Percentiles rank a stretch among this genome's conserved stretches.
Evolutionary conservation across 2,888 invertebrate species (phyloP).

Genomic region (Galerucella pusilla): DNA sequence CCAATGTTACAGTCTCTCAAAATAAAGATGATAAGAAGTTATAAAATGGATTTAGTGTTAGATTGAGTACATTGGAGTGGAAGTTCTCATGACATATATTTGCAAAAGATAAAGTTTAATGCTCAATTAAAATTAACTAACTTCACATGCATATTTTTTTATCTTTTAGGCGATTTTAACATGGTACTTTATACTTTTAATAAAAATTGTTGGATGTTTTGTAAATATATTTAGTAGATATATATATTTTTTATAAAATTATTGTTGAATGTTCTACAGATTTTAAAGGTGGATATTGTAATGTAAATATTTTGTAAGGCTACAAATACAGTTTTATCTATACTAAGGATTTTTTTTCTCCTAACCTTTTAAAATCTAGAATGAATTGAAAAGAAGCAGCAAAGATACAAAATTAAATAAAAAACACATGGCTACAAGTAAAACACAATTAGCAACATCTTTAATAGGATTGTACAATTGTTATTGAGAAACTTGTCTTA

Average conservation of each 20-base stretch:
- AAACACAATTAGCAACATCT: no score
- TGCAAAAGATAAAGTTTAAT: conserved; percentile 17
- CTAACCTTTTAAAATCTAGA: background rate
- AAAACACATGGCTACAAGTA: no score
- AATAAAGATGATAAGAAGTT: conserved; percentile 53
- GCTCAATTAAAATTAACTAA: conserved; percentile 30
- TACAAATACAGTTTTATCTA: conserved; percentile 29
- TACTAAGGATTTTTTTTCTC: background rate
- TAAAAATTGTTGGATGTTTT: conserved; percentile 43
- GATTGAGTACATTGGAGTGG: background rate
- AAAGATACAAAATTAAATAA: no score
- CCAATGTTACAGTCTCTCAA: conserved; percentile 59
- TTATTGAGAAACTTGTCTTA: no score
- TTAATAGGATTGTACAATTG: no score
- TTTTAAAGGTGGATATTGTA: conserved; percentile 46
- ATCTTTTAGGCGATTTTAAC: conserved; percentile 11
- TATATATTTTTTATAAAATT: conserved; percentile 45
- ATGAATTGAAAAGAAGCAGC: background rate
- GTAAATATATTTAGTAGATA: conserved; percentile 45
- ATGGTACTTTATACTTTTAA: conserved; percentile 25
- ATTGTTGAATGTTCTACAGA: conserved; percentile 46
- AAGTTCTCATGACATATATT: background rate
- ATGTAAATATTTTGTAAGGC: conserved; percentile 42
- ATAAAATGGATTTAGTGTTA: conserved; percentile 15
- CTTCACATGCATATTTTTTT: conserved; percentile 10